Base-by-base conservation (phyloP, 2,888 invertebrate genomes). In the Strigamia maritima region DNA sequence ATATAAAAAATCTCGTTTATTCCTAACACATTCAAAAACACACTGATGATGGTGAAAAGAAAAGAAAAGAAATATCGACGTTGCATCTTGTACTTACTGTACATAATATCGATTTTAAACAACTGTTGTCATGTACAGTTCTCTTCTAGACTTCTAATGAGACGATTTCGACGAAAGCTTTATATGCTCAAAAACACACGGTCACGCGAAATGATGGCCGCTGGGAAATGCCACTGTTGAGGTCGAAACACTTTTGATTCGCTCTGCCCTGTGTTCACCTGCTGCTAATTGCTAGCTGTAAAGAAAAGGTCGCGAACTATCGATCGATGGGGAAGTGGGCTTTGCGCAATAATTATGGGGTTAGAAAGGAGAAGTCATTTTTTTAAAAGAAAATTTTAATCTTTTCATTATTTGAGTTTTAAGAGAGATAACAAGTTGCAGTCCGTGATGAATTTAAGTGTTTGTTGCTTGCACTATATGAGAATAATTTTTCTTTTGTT, bases 1-100 rank as follows among this genome's bases (percentile, higher is more conserved):
- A 91, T 88, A 65, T 65, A 0, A 65, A n/a, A 1, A 65, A 65
- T 65, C 26, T 28, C 16, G 16, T 84, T 22, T n/a, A n/a, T n/a
- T 26, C 6, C 49, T n/a, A 2, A 49, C 49, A 49, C 2, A 40
- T 14, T 16, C 10, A 60, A 6, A 2, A 65, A 24, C 26, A 65
- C 28, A 65, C 44, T 16, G 16, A 26, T 65, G 28, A n/a, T n/a
- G n/a, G n/a, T n/a, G n/a, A n/a, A n/a, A n/a, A n/a, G n/a, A n/a
- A n/a, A n/a, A n/a, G n/a, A n/a, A n/a, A n/a, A n/a, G n/a, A 65
- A 65, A 26, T 26, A 26, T 65, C 65, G 26, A 65, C 24, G 2
- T 65, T 26, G 28, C 28, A 26, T 49, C 6, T 19, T n/a, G 2
- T 1, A 44, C 44, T 12, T 44, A 44, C 16, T 44, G 60, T 14